Base-by-base conservation (phyloP, 2,797 vertebrate genomes). In the Galagoides demidoff region DNA sequence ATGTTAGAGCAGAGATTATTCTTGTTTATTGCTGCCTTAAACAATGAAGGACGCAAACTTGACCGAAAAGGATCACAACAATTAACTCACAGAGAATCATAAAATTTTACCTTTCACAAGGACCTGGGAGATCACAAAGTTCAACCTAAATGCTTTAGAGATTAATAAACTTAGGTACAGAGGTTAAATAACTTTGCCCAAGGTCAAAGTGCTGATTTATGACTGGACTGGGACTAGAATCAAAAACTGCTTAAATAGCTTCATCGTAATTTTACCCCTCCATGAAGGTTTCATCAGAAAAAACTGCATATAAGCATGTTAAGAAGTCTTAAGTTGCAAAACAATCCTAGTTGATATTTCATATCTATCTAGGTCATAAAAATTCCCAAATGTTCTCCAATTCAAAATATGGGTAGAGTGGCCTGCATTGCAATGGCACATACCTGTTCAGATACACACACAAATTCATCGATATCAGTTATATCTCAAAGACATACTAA, bases 1-100 rank as follows among this genome's bases (percentile, higher is more conserved):
- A 96, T 89, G 92, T 96, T 70, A 81, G 92, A 85, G 81, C 94
- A 76, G 7, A 83, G 88, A 55, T 97, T 89, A 87, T 59, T 95
- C 81, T 59, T 85, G 76, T 96, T 90, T 97, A 89, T 92, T 79
- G 74, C 93, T 96, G 84, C 77, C 23, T 79, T 61, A 79, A 77
- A 92, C 91, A 92, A 95, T 68, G 68, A 89, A 92, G 45, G 31
- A 87, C 91, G 27, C 27, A 85, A 87, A 89, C 39, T 49, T 93
- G 90, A 95, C 85, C 90, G 82, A 59, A 45, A 59, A 96, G 78
- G 92, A 95, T 79, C 95, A 78, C 49, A 57, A 77, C 95, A 96
- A 95, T 92, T 90, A 96, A 78, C 85, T 92, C 43, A 37, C 34
- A 64, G 70, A 90, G 85, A 90, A 94, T 90, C 74, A n/a, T 73